phyloP scores from a whole-genome alignment of 1,140 invertebrate genomes.

The Philotrypesis tridentata region DNA sequence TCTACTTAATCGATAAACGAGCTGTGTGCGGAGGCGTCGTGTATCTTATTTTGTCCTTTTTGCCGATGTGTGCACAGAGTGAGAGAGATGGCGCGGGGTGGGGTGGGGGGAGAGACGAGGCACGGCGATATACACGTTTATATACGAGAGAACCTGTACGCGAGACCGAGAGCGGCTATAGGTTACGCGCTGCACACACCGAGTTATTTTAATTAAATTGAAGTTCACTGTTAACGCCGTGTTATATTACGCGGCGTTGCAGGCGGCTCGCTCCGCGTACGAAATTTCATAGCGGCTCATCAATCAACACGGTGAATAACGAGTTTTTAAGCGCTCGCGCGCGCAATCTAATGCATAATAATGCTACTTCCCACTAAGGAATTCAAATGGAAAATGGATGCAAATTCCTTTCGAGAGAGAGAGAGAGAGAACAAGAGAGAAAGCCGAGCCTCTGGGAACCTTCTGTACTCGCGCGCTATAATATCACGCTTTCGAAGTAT shows the following conservation, averaged over 20 bases:
- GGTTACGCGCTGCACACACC: background rate
- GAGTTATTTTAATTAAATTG: background rate
- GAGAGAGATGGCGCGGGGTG: background rate
- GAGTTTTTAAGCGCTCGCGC: too few species aligned
- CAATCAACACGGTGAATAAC: too few species aligned
- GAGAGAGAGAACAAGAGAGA: background rate
- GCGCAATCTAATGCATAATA: too few species aligned
- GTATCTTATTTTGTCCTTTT: background rate
- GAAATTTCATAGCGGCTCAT: background rate
- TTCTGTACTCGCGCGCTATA: background rate
- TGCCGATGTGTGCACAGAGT: background rate
- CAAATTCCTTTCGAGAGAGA: conserved; percentile 3
- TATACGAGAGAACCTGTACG: too few species aligned
- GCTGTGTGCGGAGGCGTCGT: background rate
- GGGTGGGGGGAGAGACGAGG: too few species aligned
- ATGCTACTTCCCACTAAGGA: too few species aligned
- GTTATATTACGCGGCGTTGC: background rate
- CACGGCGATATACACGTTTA: too few species aligned
- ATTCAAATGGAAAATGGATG: too few species aligned
- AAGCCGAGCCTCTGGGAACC: background rate
- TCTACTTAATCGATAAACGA: background rate
- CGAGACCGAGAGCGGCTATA: background rate
- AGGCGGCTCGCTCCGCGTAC: background rate
- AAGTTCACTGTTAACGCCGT: background rate
- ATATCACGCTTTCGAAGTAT: background rate